Base-by-base conservation (phyloP, 2,797 vertebrate species). In the Podarcis lilfordi region DNA sequence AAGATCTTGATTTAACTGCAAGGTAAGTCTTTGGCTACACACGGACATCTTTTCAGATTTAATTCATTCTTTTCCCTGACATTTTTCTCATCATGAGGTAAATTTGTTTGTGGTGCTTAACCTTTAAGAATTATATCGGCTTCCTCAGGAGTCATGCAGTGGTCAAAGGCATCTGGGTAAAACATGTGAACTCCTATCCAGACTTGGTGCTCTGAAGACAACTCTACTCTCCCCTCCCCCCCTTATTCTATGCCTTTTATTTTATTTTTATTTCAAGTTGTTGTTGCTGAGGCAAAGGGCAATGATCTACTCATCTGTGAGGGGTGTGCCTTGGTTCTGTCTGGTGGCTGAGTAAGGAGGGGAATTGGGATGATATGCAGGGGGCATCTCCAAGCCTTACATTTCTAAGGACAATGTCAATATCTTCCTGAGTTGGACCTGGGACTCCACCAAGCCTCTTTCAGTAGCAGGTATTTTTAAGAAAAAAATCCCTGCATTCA, bases 51-150 rank as follows among this genome's bases (percentile, higher is more conserved):
- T 77, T 95, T 76, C 45, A 92, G 32, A 89, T 94, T 94, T 93
- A 91, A 86, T 93, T 92, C 94, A 94, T 94, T 95, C 0, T 86
- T 90, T 94, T 93, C 89, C 69, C 91, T 95, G 93, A 93, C 55
- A 90, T 95, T 96, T 95, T 91, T 95, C 84, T 92, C 86, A 92
- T 95, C 79, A 91, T 86, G 68, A 94, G 80, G 79, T 32, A 95
- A 94, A 95, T 94, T 93, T 96, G 55, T 96, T 94, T 94, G 88
- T 91, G 40, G 78, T 69, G 9, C 68, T 96, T 96, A 95, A 94
- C 84, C 90, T 96, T 94, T 95, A 94, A 93, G 76, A 87, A 92
- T 87, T 81, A 69, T 91, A 89, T 3, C 7, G 85, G 76, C 91
- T 95, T 96, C 94, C 85, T 84, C 45, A 93, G 84, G 64, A 92